Conservation (phyloP, 2,888 invertebrate species). For the Abrostola triplasia region DNA sequence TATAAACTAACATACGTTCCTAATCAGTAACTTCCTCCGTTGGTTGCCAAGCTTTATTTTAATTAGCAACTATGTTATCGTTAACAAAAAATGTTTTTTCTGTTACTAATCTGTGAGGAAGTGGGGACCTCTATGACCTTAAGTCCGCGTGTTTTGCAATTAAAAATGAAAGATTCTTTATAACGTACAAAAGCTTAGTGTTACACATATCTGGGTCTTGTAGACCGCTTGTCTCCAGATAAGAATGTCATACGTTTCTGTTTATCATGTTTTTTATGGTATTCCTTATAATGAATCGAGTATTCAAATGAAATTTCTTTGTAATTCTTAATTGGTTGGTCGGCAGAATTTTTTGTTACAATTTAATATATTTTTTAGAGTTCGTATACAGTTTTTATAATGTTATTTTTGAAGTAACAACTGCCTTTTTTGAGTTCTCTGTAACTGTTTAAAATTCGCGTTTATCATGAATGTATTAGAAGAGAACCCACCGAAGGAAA, state of each 20-base stretch:
- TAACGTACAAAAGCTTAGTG: constrained; percentile 68
- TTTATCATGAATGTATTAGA: background rate
- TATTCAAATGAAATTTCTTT: constrained; percentile 55
- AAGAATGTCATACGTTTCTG: constrained; percentile 58
- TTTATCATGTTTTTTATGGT: constrained; percentile 57
- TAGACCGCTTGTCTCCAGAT: constrained; percentile 86
- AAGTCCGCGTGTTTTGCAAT: constrained; percentile 62
- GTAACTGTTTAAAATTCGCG: too few relatives aligned
- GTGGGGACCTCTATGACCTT: constrained; percentile 74
- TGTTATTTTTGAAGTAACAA: too few relatives aligned
- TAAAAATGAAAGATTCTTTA: constrained; percentile 79
- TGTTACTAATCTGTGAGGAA: constrained; percentile 78
- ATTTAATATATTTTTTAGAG: constrained; percentile 13
- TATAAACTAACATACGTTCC: constrained; percentile 32
- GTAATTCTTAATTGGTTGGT: constrained; percentile 47
- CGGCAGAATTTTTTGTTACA: constrained; percentile 44
- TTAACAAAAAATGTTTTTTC: constrained; percentile 64
- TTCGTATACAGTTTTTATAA: constrained; percentile 11
- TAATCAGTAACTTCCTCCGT: constrained; percentile 68
- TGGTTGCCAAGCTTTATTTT: constrained; percentile 65
- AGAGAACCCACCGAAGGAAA: too few relatives aligned
- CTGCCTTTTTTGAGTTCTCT: too few relatives aligned
- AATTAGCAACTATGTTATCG: constrained; percentile 78
- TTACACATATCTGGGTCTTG: constrained; percentile 53
- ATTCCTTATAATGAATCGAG: constrained; percentile 51